These are phyloP conservation scores for Anseranas semipalmata DNA, from an alignment of 2,113 vertebrate genomes.

Conservation along the genomic window DNA sequence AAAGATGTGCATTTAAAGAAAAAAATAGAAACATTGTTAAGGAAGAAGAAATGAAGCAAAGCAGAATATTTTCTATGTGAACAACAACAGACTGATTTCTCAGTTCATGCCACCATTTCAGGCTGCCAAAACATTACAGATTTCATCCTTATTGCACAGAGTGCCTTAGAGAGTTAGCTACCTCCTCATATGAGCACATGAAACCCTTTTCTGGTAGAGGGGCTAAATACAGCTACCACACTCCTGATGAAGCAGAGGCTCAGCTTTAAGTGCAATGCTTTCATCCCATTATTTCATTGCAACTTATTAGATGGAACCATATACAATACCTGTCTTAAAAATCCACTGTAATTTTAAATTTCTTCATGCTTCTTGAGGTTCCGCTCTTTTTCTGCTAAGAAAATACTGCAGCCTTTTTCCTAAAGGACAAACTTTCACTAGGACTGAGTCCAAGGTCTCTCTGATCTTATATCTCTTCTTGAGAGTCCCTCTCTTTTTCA, in stretches of 20 bases:
- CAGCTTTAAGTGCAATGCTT: background rate
- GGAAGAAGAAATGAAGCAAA: background rate
- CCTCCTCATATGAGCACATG: background rate
- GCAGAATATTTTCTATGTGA: background rate
- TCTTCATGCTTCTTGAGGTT: background rate
- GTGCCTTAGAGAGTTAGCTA: background rate
- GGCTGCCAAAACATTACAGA: background rate
- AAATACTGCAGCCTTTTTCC: too few relatives aligned
- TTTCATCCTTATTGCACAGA: background rate
- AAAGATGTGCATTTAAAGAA: background rate
- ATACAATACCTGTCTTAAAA: background rate
- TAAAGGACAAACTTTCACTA: background rate
- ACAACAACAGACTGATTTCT: background rate
- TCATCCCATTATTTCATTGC: background rate
- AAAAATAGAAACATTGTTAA: background rate
- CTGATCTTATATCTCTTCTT: background rate
- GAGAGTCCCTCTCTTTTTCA: background rate
- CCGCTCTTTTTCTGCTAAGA: background rate
- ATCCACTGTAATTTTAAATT: background rate
- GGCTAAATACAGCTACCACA: background rate
- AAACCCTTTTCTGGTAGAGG: background rate
- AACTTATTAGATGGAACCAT: background rate
- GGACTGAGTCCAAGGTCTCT: background rate
- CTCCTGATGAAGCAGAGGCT: background rate
- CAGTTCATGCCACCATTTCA: background rate